Percentiles rank a stretch among this genome's conserved stretches.
phyloP scores from a whole-genome alignment of 1,140 invertebrate species.

The Tetranychus urticae region DNA sequence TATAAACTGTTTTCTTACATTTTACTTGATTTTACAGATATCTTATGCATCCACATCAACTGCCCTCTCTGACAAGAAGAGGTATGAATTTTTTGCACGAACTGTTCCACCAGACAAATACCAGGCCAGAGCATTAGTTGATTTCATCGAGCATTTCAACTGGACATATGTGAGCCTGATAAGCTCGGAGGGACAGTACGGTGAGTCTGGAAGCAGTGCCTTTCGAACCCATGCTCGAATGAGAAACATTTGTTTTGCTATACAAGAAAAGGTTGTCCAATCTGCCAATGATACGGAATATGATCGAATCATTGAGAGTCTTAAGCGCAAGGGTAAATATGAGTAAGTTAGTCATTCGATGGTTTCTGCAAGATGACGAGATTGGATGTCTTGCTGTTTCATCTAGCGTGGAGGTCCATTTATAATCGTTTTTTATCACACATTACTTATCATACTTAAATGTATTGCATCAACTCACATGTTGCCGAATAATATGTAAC shows the following conservation, averaged over 20 bases:
- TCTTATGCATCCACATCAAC: conserved; percentile 32
- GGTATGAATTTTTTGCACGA: conserved; percentile 36
- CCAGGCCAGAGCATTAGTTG: conserved; percentile 31
- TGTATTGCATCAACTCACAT: too few species aligned
- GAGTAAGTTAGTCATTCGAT: too few species aligned
- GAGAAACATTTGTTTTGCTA: conserved; percentile 45
- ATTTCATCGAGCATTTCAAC: conserved; percentile 28
- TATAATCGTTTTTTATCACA: too few species aligned
- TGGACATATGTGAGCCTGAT: conserved; percentile 39
- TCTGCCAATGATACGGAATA: conserved; percentile 32
- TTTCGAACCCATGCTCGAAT: conserved; percentile 38
- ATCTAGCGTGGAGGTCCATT: too few species aligned
- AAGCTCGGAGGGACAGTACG: conserved; percentile 35
- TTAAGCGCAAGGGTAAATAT: conserved; percentile 26
- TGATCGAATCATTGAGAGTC: conserved; percentile 32
- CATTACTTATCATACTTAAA: too few species aligned
- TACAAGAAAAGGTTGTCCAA: conserved; percentile 37
- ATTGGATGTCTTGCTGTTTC: too few species aligned
- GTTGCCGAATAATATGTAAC: too few species aligned
- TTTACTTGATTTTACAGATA: conserved; percentile 16
- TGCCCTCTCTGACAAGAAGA: conserved; percentile 30
- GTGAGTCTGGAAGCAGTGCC: conserved; percentile 31
- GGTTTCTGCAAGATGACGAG: too few species aligned
- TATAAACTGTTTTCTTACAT: too few species aligned
- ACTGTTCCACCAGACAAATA: conserved; percentile 25